These are phyloP conservation scores for Tylochromis polylepis DNA, from an alignment of 2,113 vertebrate genomes.

Conservation along the genomic window DNA sequence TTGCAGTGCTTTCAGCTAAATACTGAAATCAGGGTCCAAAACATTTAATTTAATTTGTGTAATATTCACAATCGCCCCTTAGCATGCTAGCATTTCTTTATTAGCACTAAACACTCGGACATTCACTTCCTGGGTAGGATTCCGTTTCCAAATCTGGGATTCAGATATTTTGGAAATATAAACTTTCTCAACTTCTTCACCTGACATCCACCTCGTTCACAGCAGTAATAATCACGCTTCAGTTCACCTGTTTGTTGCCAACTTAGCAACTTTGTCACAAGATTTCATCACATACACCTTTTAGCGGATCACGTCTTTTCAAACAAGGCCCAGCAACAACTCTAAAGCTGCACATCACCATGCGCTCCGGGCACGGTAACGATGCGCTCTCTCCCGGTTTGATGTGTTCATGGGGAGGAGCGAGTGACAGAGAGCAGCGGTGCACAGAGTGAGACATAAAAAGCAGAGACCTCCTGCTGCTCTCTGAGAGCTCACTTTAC, in stretches of 20 bases:
- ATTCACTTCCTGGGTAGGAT: background rate
- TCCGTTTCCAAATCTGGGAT: background rate
- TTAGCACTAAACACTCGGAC: background rate
- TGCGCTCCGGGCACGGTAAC: background rate
- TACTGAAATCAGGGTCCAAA: rapidly evolving
- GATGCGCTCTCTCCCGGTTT: background rate
- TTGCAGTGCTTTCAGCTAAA: background rate
- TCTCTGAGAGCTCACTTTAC: background rate
- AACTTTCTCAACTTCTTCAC: background rate
- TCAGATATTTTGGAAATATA: background rate
- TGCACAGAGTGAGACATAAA: background rate
- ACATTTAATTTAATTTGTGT: background rate
- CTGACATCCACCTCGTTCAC: background rate
- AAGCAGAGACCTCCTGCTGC: background rate
- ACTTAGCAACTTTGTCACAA: background rate
- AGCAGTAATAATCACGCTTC: background rate
- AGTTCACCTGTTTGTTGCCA: background rate
- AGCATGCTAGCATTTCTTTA: background rate
- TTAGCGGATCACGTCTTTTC: background rate
- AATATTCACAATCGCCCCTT: background rate
- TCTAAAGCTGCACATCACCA: background rate
- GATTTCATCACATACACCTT: background rate
- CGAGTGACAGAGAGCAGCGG: background rate
- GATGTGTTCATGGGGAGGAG: background rate
- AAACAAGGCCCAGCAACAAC: background rate